A percentile compares a stretch with the other conserved stretches of the same genome.
Evolutionary conservation across 2,888 invertebrate genomes (phyloP).

Genomic region (Tetragonula carbonaria): DNA sequence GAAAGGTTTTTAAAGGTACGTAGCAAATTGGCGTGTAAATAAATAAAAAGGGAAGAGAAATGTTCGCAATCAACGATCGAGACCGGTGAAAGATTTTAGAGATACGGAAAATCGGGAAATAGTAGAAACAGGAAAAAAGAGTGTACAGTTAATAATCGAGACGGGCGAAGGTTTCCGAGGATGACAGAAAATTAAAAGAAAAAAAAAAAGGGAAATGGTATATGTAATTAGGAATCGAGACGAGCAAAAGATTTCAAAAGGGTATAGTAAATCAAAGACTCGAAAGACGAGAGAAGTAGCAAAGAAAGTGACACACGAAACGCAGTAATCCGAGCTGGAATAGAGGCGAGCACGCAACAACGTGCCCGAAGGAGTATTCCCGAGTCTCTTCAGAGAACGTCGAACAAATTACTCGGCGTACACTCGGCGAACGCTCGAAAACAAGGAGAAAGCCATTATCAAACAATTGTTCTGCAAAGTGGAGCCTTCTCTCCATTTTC

Average conservation of each 20-base stretch:
- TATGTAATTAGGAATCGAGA: neutral
- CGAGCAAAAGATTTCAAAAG: neutral
- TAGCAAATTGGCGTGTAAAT: too few species aligned
- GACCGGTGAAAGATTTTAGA: neutral
- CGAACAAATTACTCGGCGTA: conserved; percentile 10
- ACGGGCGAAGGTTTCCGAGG: neutral
- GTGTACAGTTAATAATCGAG: neutral
- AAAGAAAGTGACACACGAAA: neutral
- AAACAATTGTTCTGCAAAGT: conserved; percentile 5
- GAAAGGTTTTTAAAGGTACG: too few species aligned
- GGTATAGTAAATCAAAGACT: neutral
- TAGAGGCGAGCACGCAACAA: neutral
- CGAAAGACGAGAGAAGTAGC: neutral
- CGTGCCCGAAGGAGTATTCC: neutral
- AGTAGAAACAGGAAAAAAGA: neutral
- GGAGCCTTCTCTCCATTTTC: neutral
- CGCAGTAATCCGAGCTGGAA: conserved; percentile 10
- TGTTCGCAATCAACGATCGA: too few species aligned
- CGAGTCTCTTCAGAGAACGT: neutral
- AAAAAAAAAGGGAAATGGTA: neutral
- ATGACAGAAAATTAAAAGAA: neutral
- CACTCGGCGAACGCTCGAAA: neutral
- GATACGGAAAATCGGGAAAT: neutral
- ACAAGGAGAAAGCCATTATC: conserved; percentile 10
- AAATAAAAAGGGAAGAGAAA: too few species aligned